Percentiles rank a stretch among this genome's conserved stretches.
Conservation (phyloP, 2,113 vertebrate genomes). For the Embiotoca jacksoni region DNA sequence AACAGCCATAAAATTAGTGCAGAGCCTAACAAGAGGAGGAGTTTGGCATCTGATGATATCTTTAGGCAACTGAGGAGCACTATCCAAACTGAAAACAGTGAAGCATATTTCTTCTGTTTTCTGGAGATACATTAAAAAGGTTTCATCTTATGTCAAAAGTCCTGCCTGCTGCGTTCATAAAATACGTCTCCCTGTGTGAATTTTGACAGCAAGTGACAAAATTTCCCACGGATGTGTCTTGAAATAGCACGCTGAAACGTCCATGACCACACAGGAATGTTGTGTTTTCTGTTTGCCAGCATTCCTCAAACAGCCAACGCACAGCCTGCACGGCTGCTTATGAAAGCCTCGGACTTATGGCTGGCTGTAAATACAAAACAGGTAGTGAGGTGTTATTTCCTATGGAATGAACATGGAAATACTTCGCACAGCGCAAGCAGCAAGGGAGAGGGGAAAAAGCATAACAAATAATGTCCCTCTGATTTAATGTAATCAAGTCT, state of each 20-base stretch:
- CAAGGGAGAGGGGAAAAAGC: neutral
- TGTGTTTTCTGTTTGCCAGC: slow-evolving; percentile 71
- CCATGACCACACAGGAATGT: slow-evolving; percentile 67
- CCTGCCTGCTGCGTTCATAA: neutral
- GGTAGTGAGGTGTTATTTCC: too few relatives aligned
- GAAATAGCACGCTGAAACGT: slow-evolving; percentile 32
- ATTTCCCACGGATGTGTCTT: slow-evolving; percentile 38
- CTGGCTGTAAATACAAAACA: slow-evolving; percentile 13
- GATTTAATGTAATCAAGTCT: too few relatives aligned
- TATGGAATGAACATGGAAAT: neutral
- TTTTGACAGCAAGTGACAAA: neutral
- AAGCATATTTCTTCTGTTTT: neutral
- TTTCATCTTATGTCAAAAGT: neutral
- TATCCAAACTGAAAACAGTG: neutral
- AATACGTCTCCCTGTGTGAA: fast-evolving
- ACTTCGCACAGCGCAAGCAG: too few relatives aligned
- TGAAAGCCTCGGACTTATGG: slow-evolving; percentile 29
- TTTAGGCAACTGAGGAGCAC: neutral
- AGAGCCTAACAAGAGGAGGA: neutral
- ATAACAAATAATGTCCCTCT: too few relatives aligned
- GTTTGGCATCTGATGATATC: neutral
- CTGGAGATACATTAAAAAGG: neutral
- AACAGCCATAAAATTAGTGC: neutral
- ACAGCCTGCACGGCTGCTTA: neutral
- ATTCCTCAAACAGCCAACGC: slow-evolving; percentile 70